Evolutionary conservation across 2,888 invertebrate species (phyloP).

Genomic region (Dolichomitus sp.): DNA sequence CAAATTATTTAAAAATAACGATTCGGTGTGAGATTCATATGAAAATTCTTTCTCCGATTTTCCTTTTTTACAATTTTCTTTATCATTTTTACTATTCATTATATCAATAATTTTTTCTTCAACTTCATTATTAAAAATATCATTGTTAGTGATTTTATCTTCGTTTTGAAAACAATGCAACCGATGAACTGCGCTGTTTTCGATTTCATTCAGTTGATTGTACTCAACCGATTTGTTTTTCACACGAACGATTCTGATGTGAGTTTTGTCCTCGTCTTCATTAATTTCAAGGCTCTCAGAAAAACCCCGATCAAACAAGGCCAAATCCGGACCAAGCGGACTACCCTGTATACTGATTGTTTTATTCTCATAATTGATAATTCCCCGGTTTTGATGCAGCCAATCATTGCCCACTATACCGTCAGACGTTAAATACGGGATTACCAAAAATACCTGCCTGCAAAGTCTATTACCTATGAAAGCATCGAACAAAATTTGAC

Average conservation of each 20-base stretch:
- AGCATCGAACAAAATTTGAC: conserved; percentile 64
- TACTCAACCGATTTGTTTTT: too few relatives aligned
- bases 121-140: too few relatives aligned
- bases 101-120: too few relatives aligned
- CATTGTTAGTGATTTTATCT: too few relatives aligned
- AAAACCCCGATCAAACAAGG: conserved; percentile 42
- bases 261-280: neutral
- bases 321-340: neutral
- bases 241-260: neutral
- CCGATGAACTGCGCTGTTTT: too few relatives aligned
- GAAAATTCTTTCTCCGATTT: too few relatives aligned
- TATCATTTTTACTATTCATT: too few relatives aligned
- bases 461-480: conserved; percentile 4
- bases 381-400: conserved; percentile 47
- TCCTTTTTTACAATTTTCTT: too few relatives aligned
- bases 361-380: conserved; percentile 49
- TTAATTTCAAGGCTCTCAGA: conserved; percentile 58
- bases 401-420: conserved; percentile 57
- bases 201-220: too few relatives aligned
- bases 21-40: too few relatives aligned
- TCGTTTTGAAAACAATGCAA: too few relatives aligned
- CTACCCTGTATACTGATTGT: conserved; percentile 34
- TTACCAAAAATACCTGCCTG: neutral
- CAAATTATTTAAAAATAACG: too few relatives aligned
- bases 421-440: neutral